phyloP scores from a whole-genome alignment of 2,888 invertebrate genomes.

The Unio pictorum region DNA sequence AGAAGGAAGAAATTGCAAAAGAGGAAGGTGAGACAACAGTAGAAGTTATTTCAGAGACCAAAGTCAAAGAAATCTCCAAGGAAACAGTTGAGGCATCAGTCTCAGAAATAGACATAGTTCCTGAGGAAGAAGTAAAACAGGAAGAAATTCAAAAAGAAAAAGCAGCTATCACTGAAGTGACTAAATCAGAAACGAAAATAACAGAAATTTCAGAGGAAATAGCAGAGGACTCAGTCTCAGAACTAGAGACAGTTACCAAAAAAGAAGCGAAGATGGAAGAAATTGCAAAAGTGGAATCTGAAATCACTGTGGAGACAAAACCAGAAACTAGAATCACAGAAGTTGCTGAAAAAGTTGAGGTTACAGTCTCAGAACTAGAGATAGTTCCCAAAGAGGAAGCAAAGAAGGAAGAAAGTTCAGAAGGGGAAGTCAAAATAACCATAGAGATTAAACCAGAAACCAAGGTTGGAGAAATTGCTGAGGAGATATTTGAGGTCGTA shows the following conservation, averaged over 20 bases:
- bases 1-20: constrained; percentile 10
- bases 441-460: constrained; percentile 5
- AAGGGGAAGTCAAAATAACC: constrained; percentile 5
- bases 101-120: constrained; percentile 6
- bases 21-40: constrained; percentile 6
- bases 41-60: neutral
- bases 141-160: constrained; percentile 7
- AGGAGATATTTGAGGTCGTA: constrained; percentile 5
- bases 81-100: constrained; percentile 2
- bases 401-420: constrained; percentile 11
- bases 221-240: constrained; percentile 5
- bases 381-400: constrained; percentile 4
- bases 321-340: constrained; percentile 5
- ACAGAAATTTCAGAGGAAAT: constrained; percentile 8
- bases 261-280: constrained; percentile 9
- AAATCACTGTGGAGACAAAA: constrained; percentile 2
- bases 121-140: constrained; percentile 8
- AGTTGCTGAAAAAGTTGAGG: constrained; percentile 5
- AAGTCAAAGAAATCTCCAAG: constrained; percentile 7
- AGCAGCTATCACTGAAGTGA: constrained; percentile 8
- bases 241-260: constrained; percentile 1
- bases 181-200: constrained; percentile 4
- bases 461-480: constrained; percentile 5
- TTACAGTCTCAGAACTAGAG: constrained; percentile 5
- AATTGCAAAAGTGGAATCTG: constrained; percentile 6